These are phyloP conservation scores for Brachionus angularis DNA, from an alignment of 1,140 invertebrate genomes.

Conservation along the genomic window DNA sequence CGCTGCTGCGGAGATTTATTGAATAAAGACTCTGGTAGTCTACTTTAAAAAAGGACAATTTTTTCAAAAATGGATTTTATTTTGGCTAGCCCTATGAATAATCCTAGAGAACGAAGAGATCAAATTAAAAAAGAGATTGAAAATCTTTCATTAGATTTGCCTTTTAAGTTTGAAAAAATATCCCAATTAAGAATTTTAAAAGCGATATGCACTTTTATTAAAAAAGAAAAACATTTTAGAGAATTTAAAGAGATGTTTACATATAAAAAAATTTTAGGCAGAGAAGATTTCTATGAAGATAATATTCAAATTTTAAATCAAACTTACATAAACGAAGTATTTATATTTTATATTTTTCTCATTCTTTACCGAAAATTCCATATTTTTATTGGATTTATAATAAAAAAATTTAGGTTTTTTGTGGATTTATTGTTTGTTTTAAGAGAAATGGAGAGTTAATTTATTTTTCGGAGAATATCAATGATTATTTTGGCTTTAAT, in stretches of 20 bases:
- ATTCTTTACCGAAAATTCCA: too few species aligned
- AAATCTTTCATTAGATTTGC: not conserved
- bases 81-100: not conserved
- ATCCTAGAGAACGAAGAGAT: conserved; percentile 10
- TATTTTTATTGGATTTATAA: not conserved
- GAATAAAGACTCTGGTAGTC: conserved; percentile 30
- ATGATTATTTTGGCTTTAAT: conserved; percentile 15
- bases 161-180: conserved; percentile 31
- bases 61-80: conserved; percentile 3
- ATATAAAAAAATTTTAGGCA: too few species aligned
- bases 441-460: conserved; percentile 10
- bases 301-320: not conserved
- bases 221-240: conserved; percentile 13
- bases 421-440: conserved; percentile 9
- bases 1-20: conserved; percentile 19
- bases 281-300: too few species aligned
- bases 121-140: conserved; percentile 18
- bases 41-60: not conserved
- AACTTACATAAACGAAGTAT: not conserved
- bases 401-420: not conserved
- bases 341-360: not conserved
- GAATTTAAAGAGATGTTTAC: not conserved
- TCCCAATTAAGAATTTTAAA: conserved; percentile 29
- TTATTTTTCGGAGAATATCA: conserved; percentile 20
- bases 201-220: conserved; percentile 29